These are phyloP conservation scores for Sebastes steindachneri DNA, from an alignment of 2,797 vertebrate species.

Conservation along the genomic window DNA sequence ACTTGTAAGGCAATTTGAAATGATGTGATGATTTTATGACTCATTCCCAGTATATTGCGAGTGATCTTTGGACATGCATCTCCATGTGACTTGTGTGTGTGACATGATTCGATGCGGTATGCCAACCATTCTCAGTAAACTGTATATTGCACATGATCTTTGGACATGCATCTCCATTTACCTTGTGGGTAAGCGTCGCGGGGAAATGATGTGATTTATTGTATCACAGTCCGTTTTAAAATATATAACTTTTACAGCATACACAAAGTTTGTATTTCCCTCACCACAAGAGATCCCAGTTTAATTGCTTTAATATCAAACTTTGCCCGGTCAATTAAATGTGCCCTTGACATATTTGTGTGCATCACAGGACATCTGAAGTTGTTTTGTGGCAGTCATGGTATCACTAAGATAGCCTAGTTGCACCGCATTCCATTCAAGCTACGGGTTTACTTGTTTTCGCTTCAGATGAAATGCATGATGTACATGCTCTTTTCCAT, in stretches of 20 bases:
- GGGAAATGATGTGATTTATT: neutral
- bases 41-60: conserved; percentile 23
- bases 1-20: conserved; percentile 7
- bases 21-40: conserved; percentile 34
- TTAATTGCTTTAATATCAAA: neutral
- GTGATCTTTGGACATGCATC: conserved; percentile 54
- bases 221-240: neutral
- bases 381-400: conserved; percentile 14
- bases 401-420: neutral
- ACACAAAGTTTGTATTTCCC: neutral
- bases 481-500: neutral
- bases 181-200: neutral
- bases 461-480: conserved; percentile 3
- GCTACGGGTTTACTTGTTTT: neutral
- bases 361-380: conserved; percentile 13
- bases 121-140: neutral
- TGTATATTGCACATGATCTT: neutral
- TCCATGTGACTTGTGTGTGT: conserved; percentile 27
- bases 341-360: neutral
- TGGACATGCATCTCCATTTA: neutral
- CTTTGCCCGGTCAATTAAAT: neutral
- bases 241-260: neutral
- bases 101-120: neutral
- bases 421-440: conserved; percentile 15
- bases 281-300: neutral